Evolutionary conservation across 2,888 invertebrate genomes (phyloP), one percentile per base, ranked within the genome.

Genomic region (Acanthoscelides obtectus): DNA sequence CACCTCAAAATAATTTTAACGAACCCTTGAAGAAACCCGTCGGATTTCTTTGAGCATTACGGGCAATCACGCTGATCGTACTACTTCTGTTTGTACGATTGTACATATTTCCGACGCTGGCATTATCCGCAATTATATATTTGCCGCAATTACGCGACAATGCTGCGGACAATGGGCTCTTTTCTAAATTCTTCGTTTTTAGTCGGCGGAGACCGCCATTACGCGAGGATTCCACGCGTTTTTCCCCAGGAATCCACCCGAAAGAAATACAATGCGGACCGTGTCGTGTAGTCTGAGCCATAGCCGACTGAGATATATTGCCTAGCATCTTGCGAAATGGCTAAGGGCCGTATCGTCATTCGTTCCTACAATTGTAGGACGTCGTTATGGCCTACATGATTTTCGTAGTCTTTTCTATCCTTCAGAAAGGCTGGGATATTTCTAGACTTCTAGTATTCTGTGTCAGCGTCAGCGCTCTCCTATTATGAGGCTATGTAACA

Each of bases 141-240:
- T 79, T 78, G 75, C 75, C 73, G 80, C 78, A 81, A 81, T 81
- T 81, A 80, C 79, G 71, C 72, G 76, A 79, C 78, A 79, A 81
- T 80, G 79, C 75, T 75, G 78, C 75, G 70, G 69, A 75, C 77
- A 77, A 77, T 77, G 77, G 72, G 77, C 73, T 74, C 68, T 72
- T 70, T 75, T 78, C 75, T 77, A 74, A 77, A 74, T 78, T 73
- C 73, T 71, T 72, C 74, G 74, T 75, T 77, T 75, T 77, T 77
- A 77, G 72, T 76, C 71, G 75, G 78, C 75, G 74, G 76, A 72
- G 77, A 79, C 73, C 75, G 77, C 80, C 79, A 81, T 81, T 82
- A 81, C 76, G 75, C 75, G 76, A 74, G 77, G 79, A 82, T 82
- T 81, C 81, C 78, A 76, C 73, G 75, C 78, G 79, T 79, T 81